Conservation (phyloP, 2,113 vertebrate genomes). For the Sylvilagus bachmani region DNA sequence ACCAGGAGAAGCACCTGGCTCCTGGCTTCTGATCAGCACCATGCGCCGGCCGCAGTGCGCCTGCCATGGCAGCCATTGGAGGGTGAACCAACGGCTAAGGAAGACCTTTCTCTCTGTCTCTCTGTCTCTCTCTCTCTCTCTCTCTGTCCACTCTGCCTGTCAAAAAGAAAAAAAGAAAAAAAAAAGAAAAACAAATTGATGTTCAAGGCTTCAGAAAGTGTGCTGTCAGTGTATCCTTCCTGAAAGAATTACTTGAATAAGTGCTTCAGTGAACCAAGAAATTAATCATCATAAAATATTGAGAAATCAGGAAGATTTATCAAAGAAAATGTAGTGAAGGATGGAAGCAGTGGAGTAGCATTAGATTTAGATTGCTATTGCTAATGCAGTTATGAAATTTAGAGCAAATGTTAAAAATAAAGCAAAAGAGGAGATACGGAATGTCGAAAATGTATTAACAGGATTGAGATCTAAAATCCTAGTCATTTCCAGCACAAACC, state of each 20-base stretch:
- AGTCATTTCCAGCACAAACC: background rate
- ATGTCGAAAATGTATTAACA: background rate
- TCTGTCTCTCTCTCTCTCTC: too few species aligned
- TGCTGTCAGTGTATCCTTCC: slow-evolving; percentile 10
- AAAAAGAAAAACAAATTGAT: slow-evolving; percentile 47
- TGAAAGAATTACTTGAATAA: slow-evolving; percentile 64
- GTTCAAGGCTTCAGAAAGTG: background rate
- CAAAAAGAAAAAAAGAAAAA: slow-evolving; percentile 64
- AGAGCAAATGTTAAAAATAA: slow-evolving; percentile 63
- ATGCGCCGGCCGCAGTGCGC: too few species aligned
- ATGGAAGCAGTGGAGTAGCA: slow-evolving; percentile 61
- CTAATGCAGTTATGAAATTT: slow-evolving; percentile 59
- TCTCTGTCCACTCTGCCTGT: too few species aligned
- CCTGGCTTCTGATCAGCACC: too few species aligned
- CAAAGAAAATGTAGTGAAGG: slow-evolving; percentile 72
- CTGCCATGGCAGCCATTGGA: too few species aligned
- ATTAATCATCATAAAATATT: slow-evolving; percentile 80
- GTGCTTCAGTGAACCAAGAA: slow-evolving; percentile 79
- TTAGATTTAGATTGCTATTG: slow-evolving; percentile 70
- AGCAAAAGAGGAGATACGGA: background rate
- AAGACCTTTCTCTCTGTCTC: too few species aligned
- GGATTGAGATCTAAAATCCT: background rate
- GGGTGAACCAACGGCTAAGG: too few species aligned
- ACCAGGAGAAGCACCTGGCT: too few species aligned
- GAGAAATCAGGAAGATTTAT: slow-evolving; percentile 74